A percentile compares a stretch with the other conserved stretches of the same genome.
phyloP scores from a whole-genome alignment of 2,113 vertebrate genomes.

The Upupa epops region DNA sequence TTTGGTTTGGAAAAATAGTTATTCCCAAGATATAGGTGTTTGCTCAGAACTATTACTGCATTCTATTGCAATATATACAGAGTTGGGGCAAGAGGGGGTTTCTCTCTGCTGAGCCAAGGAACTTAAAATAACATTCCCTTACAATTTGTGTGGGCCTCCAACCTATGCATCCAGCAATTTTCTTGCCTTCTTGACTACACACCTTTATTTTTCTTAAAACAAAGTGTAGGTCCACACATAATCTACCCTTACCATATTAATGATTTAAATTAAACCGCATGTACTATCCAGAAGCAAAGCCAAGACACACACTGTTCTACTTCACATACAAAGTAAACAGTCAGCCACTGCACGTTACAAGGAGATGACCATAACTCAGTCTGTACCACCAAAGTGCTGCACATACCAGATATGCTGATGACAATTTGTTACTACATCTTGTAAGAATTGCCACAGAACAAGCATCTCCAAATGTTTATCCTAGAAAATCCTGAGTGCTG shows the following conservation, averaged over 20 bases:
- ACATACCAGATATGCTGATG: background rate
- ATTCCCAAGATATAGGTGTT: background rate
- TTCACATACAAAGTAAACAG: background rate
- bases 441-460: background rate
- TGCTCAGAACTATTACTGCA: background rate
- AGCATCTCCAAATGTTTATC: background rate
- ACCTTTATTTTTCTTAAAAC: background rate
- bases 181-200: background rate
- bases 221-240: background rate
- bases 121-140: constrained; percentile 11
- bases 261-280: background rate
- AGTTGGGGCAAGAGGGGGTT: background rate
- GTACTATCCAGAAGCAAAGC: constrained; percentile 3
- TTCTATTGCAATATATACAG: background rate
- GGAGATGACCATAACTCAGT: background rate
- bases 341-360: background rate
- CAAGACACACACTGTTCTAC: background rate
- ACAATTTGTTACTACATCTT: constrained; percentile 2
- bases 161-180: background rate
- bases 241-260: background rate
- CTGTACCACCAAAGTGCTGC: background rate
- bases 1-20: background rate
- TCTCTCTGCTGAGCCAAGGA: background rate
- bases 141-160: background rate
- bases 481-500: background rate